phyloP scores from a whole-genome alignment of 2,888 invertebrate genomes.

The Synanthedon myopaeformis region DNA sequence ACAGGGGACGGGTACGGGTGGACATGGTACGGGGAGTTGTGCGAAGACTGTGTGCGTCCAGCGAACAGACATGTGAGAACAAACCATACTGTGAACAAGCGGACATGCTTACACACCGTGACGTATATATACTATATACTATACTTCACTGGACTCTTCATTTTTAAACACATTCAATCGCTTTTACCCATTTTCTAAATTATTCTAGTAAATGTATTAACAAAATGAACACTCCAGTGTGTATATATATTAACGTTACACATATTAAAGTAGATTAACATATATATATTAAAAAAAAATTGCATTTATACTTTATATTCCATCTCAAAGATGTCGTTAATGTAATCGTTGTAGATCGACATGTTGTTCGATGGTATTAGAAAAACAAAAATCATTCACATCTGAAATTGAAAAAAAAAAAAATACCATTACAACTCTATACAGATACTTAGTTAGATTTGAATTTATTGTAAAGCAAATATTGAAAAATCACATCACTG shows the following conservation, averaged over 20 bases:
- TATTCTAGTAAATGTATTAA: not conserved
- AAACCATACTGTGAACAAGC: slow-evolving; percentile 55
- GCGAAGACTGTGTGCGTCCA: slow-evolving; percentile 58
- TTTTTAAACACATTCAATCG: not conserved
- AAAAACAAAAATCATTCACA: slow-evolving; percentile 10
- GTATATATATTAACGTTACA: not conserved
- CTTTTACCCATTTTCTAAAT: not conserved
- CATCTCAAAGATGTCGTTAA: not conserved
- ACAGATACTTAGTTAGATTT: not conserved
- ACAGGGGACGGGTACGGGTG: slow-evolving; percentile 75
- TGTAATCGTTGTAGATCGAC: slow-evolving; percentile 15
- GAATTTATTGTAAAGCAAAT: not conserved
- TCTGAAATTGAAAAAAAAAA: slow-evolving; percentile 15
- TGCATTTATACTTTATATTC: not conserved
- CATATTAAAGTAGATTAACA: not conserved
- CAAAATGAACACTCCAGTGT: not conserved
- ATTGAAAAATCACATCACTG: not conserved
- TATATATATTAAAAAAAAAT: not conserved
- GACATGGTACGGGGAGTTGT: slow-evolving; percentile 81
- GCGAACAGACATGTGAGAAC: slow-evolving; percentile 60
- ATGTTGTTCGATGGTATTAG: slow-evolving; percentile 22
- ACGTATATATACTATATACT: not conserved
- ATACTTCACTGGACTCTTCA: not conserved
- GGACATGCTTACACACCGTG: not conserved
- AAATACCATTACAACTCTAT: not conserved